These are phyloP conservation scores for Brachycybe producta DNA, from an alignment of 2,888 invertebrate species.

Conservation along the genomic window DNA sequence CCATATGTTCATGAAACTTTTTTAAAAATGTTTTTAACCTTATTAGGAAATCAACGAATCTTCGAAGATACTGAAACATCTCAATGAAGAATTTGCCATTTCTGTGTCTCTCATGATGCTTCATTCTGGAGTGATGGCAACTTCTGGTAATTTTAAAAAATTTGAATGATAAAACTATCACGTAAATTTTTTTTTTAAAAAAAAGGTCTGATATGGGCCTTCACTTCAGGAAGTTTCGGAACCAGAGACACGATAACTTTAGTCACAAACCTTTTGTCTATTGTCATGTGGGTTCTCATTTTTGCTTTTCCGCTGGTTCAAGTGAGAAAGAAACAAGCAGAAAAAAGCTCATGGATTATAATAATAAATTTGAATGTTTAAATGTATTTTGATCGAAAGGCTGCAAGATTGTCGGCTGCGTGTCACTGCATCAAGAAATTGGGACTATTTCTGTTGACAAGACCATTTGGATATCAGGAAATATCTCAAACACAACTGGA, in stretches of 20 bases:
- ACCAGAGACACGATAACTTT: conserved; percentile 1
- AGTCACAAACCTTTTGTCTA: conserved; percentile 15
- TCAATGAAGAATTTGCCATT: conserved; percentile 61
- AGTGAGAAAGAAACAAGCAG: conserved; percentile 33
- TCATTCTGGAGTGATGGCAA: conserved; percentile 35
- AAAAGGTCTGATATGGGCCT: conserved; percentile 3
- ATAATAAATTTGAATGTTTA: neutral
- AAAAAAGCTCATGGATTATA: too few species aligned
- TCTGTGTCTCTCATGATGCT: conserved; percentile 64
- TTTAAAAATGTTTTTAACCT: neutral
- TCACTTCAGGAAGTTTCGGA: conserved; percentile 4
- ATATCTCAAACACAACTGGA: conserved; percentile 61
- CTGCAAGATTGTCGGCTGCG: conserved; percentile 57
- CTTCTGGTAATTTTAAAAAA: conserved; percentile 52
- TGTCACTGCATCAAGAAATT: conserved; percentile 57
- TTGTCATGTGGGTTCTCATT: conserved; percentile 48
- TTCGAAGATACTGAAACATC: conserved; percentile 57
- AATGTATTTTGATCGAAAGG: conserved; percentile 37
- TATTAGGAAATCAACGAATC: conserved; percentile 63
- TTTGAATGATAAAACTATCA: neutral
- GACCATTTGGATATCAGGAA: conserved; percentile 67
- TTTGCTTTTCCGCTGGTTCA: conserved; percentile 56
- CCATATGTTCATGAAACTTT: too few species aligned
- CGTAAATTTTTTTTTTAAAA: neutral
- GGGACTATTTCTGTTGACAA: conserved; percentile 62